Conservation (phyloP, 2,797 vertebrate genomes). For the Urosaurus nigricauda region DNA sequence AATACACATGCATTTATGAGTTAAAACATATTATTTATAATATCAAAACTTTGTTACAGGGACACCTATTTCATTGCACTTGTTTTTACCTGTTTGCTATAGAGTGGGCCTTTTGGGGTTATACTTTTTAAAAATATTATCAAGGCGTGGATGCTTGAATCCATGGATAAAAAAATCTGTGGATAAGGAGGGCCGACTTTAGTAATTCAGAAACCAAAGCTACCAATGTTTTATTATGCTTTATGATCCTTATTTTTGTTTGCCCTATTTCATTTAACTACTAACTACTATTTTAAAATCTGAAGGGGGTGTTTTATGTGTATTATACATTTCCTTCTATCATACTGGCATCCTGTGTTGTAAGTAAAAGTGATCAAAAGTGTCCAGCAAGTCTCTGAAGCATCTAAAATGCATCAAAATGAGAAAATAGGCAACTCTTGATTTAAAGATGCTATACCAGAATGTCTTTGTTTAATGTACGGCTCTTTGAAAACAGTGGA, state of each 20-base stretch:
- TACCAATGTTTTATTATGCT: not conserved
- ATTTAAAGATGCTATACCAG: constrained; percentile 27
- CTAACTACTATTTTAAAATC: not conserved
- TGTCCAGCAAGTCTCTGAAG: constrained; percentile 31
- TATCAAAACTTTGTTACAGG: constrained; percentile 51
- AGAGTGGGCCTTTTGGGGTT: no score
- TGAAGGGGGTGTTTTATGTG: constrained; percentile 20
- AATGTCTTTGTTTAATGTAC: constrained; percentile 18
- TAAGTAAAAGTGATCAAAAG: constrained; percentile 54
- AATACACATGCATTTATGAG: constrained; percentile 51
- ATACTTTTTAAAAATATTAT: no score
- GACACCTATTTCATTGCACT: constrained; percentile 37
- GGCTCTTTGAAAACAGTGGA: constrained; percentile 23
- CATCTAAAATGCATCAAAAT: constrained; percentile 44
- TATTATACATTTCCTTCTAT: constrained; percentile 32
- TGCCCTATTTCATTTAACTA: constrained; percentile 33
- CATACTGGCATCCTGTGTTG: constrained; percentile 23
- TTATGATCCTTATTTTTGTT: constrained; percentile 5
- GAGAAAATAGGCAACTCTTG: constrained; percentile 1
- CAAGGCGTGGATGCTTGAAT: no score
- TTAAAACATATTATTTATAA: constrained; percentile 36
- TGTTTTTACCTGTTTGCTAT: not conserved
- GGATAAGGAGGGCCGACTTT: no score
- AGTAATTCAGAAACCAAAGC: not conserved
- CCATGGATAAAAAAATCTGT: no score